Evolutionary conservation across 2,113 vertebrate genomes (phyloP).

Genomic region (Tympanuchus pallidicinctus): DNA sequence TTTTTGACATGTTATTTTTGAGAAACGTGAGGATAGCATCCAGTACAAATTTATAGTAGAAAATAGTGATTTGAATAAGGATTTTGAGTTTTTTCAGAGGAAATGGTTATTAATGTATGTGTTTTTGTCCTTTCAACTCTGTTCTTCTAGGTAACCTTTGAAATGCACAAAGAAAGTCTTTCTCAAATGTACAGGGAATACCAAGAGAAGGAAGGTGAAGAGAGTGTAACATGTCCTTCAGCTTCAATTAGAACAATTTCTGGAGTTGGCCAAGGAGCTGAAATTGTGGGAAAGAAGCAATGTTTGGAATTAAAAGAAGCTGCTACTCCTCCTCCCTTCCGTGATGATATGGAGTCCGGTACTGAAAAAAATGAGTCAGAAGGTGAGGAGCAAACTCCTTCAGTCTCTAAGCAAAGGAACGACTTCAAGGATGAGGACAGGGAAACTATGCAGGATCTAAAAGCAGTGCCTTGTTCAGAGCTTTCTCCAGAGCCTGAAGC

Average conservation of each 20-base stretch:
- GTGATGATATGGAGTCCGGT: slow-evolving; percentile 31
- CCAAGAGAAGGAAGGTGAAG: slow-evolving; percentile 81
- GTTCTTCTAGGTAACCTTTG: slow-evolving; percentile 90
- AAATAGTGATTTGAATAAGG: neutral
- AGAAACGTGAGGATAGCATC: neutral
- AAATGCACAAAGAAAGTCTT: slow-evolving; percentile 94
- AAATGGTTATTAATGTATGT: neutral
- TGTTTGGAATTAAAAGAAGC: slow-evolving; percentile 62
- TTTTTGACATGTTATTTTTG: neutral
- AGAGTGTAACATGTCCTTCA: slow-evolving; percentile 25
- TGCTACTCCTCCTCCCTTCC: neutral
- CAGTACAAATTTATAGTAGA: neutral
- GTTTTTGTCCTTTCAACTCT: neutral
- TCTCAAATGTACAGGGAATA: slow-evolving; percentile 89
- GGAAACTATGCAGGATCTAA: neutral
- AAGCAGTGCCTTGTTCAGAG: slow-evolving; percentile 25
- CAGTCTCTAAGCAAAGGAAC: slow-evolving; percentile 12
- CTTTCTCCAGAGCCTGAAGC: neutral
- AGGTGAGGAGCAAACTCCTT: neutral
- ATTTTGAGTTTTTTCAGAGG: neutral
- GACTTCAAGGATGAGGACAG: slow-evolving; percentile 21
- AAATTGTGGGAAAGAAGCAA: slow-evolving; percentile 36
- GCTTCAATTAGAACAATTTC: slow-evolving; percentile 80
- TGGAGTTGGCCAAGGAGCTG: slow-evolving; percentile 74
- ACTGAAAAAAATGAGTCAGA: slow-evolving; percentile 70